Percentiles rank a stretch among this genome's conserved stretches.
phyloP scores from a whole-genome alignment of 2,797 vertebrate genomes.

The Cacajao melanocephalus region DNA sequence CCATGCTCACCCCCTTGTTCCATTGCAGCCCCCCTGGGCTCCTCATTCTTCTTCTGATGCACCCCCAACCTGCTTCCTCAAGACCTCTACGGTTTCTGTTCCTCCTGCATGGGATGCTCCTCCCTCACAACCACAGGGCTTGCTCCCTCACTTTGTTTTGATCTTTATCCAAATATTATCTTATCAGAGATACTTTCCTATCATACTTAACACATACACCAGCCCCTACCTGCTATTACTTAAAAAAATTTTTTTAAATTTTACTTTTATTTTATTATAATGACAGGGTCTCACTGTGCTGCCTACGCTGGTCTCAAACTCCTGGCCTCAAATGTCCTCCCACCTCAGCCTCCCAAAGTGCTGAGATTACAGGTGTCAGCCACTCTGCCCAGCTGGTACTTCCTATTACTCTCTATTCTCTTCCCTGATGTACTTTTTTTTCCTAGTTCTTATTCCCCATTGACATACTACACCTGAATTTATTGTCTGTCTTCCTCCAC shows the following conservation, averaged over 20 bases:
- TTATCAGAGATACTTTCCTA: neutral
- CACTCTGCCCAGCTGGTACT: neutral
- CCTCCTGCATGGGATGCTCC: neutral
- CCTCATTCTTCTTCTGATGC: neutral
- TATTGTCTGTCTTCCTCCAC: neutral
- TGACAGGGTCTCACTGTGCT: neutral
- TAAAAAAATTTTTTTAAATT: accelerated
- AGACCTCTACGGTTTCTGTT: neutral
- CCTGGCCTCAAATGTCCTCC: neutral
- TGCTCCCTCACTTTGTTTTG: neutral
- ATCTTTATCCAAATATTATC: conserved; percentile 13
- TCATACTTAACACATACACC: neutral
- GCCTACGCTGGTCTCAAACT: neutral
- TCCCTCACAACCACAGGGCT: neutral
- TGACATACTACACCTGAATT: neutral
- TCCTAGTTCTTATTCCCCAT: neutral
- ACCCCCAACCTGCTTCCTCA: neutral
- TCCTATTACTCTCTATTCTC: neutral
- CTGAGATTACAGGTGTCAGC: neutral
- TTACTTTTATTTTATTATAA: neutral
- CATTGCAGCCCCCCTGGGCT: neutral
- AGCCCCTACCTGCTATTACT: neutral
- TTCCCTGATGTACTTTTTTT: neutral
- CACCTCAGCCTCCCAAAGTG: neutral
- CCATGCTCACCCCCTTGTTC: neutral